Evolutionary conservation across 2,113 vertebrate species (phyloP).

Genomic region (Lanius ludovicianus): DNA sequence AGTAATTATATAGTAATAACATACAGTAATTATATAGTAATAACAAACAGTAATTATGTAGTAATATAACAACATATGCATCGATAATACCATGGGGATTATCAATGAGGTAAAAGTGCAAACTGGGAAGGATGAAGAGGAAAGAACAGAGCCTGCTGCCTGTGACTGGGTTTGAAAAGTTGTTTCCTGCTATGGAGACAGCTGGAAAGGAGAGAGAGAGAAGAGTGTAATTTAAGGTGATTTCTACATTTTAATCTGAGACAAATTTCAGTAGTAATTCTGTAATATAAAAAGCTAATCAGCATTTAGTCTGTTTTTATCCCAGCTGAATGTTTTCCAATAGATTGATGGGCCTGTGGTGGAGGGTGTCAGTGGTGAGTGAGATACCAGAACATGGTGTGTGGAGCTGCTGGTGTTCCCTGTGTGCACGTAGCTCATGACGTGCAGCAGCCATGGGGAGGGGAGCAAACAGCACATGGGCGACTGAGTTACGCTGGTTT

Average conservation of each 20-base stretch:
- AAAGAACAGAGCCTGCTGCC: not conserved
- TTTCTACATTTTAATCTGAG: not conserved
- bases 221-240: not conserved
- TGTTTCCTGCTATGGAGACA: not conserved
- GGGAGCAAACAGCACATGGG: not conserved
- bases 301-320: not conserved
- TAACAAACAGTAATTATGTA: not conserved
- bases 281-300: not conserved
- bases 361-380: not conserved
- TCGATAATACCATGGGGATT: not conserved
- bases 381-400: fast-evolving
- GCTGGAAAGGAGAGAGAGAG: not conserved
- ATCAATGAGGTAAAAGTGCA: not conserved
- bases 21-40: not conserved
- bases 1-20: not conserved
- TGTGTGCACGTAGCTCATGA: not conserved
- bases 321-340: not conserved
- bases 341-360: not conserved
- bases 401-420: not conserved
- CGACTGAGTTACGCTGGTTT: not conserved
- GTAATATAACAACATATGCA: not conserved
- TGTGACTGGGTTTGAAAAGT: not conserved
- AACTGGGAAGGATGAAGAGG: not conserved
- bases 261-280: not conserved
- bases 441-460: fast-evolving